Percentiles rank a stretch among this genome's conserved stretches.
phyloP scores from a whole-genome alignment of 2,113 vertebrate genomes.

The Ariopsis seemanni region DNA sequence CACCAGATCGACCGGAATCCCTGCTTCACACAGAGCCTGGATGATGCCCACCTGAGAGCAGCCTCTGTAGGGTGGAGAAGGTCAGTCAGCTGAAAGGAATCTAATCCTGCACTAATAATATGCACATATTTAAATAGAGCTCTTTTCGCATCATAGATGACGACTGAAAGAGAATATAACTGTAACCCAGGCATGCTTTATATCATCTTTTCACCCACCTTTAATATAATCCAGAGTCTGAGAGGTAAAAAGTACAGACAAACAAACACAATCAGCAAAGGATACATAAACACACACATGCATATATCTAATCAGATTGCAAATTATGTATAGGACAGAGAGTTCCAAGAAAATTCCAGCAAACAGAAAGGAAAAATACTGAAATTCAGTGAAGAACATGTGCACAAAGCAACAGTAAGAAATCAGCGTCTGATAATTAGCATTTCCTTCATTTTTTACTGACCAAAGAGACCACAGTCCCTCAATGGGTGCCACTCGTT shows the following conservation, averaged over 20 bases:
- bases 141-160: not conserved
- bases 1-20: conserved; percentile 89
- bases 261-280: conserved; percentile 42
- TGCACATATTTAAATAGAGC: not conserved
- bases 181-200: not conserved
- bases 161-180: not conserved
- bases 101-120: not conserved
- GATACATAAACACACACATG: not conserved
- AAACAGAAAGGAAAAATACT: not conserved
- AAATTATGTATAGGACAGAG: not conserved
- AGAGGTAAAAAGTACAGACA: conserved; percentile 42
- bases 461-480: not conserved
- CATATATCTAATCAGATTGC: conserved; percentile 22
- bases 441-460: not conserved
- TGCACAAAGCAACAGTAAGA: not conserved
- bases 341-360: not conserved
- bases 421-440: not conserved
- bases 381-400: not conserved
- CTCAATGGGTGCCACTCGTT: not conserved
- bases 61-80: conserved; percentile 71
- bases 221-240: conserved; percentile 57
- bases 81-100: not conserved
- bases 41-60: conserved; percentile 90
- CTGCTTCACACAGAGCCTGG: conserved; percentile 81
- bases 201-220: conserved; percentile 56